Evolutionary conservation across 2,888 invertebrate genomes (phyloP), one percentile per base, ranked within the genome.

Genomic region (Drosophila barbarae): DNA sequence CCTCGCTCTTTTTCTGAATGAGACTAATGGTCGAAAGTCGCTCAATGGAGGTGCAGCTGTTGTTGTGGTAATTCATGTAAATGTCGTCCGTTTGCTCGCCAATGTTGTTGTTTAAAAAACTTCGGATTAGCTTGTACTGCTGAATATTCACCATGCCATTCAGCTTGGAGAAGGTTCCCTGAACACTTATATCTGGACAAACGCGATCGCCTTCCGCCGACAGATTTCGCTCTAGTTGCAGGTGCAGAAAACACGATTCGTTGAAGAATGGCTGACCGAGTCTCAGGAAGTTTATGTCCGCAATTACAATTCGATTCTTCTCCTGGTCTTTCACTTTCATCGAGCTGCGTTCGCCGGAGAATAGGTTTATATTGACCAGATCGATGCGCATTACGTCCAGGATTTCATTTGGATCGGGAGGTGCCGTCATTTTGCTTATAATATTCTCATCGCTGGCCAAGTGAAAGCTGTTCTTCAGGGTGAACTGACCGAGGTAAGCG

Each of bases 71-170:
- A 36, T 81, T 85, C 49, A 69, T 71, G 55, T 88, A 89, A 47
- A 94, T 91, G 74, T 94, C 93, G 71, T 95, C 94, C 13, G 95
- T 92, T 76, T 92, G 91, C 89, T 98, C 98, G 1, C 96, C 97
- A 70, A 98, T 93, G 90, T 98, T 98, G 90, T 95, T 95, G 3
- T 94, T 92, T 8, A 98, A 91, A 64, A 98, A 92, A 18, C 97
- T 98, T 66, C 96, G 92, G 54, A 98, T 92, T 41, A 98, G 90
- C 88, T 94, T 94, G 90, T 97, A 98, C 89, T 98, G 97, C 50
- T 93, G 92, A 50, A 95, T 91, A 90, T 96, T 95, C 60, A 98
- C 89, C 44, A 94, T 92, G 68, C 94, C 94, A 89, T 95, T 94
- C 80, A 98, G 92, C 35, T 96, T 95, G 3, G 96, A 95, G 65